Conservation (phyloP, 2,113 vertebrate genomes). For the Perognathus longimembris region DNA sequence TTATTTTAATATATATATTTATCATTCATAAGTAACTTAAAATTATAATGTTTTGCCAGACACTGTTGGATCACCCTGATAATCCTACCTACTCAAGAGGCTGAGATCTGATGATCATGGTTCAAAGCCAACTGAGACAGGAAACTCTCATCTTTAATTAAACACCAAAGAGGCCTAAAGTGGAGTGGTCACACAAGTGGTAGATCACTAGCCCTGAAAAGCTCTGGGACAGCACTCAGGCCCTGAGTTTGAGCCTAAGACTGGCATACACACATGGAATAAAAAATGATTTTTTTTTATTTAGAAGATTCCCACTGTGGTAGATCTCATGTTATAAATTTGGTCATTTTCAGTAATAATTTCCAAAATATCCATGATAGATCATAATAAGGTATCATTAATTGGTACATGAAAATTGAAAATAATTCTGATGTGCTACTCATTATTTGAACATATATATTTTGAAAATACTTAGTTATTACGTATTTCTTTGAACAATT, state of each 20-base stretch:
- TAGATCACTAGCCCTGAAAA: too few species aligned
- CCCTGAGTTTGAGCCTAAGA: too few species aligned
- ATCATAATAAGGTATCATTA: background rate
- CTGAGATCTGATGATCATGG: too few species aligned
- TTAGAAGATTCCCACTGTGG: background rate
- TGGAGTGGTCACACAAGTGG: too few species aligned
- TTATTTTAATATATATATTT: slow-evolving; percentile 41
- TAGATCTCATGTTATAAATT: slow-evolving; percentile 11
- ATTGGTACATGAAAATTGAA: background rate
- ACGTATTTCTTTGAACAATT: background rate
- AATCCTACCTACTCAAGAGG: too few species aligned
- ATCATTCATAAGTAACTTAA: slow-evolving; percentile 51
- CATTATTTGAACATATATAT: background rate
- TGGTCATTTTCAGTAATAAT: slow-evolving; percentile 11
- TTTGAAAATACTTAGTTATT: background rate
- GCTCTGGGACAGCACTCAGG: too few species aligned
- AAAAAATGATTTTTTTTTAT: background rate
- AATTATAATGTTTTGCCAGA: slow-evolving; percentile 45
- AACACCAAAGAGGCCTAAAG: too few species aligned
- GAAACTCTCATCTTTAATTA: too few species aligned
- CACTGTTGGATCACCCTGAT: too few species aligned
- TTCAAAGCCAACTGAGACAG: too few species aligned
- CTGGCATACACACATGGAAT: too few species aligned
- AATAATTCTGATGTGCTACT: background rate
- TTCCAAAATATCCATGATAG: background rate